Evolutionary conservation across 92 coral and sea anemone species (phyloP).

Genomic region (Plumapathes pennacea): DNA sequence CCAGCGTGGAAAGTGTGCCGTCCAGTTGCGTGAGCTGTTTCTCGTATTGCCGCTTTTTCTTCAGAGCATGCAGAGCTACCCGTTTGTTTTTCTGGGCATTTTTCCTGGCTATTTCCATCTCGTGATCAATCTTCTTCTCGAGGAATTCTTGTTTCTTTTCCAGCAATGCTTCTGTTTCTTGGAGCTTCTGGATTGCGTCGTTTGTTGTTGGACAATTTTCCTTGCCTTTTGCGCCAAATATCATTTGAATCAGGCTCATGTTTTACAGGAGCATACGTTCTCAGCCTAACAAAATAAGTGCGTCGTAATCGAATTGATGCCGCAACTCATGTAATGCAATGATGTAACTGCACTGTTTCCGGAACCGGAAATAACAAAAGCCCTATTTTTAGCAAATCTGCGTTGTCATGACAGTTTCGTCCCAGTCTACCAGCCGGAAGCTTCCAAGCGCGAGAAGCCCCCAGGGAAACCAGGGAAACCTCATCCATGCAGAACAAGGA

Average conservation of each 20-base stretch:
- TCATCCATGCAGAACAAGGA: neutral
- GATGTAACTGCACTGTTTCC: too few species aligned
- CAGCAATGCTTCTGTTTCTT: slow-evolving; percentile 68
- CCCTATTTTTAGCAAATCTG: too few species aligned
- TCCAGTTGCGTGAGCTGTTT: slow-evolving; percentile 75
- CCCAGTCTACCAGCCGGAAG: too few species aligned
- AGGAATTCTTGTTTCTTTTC: slow-evolving; percentile 72
- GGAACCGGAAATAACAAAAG: too few species aligned
- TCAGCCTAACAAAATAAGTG: too few species aligned
- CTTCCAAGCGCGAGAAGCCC: too few species aligned
- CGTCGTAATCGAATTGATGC: too few species aligned
- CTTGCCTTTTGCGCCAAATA: slow-evolving; percentile 32
- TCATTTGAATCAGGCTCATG: slow-evolving; percentile 20
- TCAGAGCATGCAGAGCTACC: slow-evolving; percentile 70
- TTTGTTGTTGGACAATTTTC: slow-evolving; percentile 66
- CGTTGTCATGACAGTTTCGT: too few species aligned
- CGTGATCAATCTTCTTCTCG: slow-evolving; percentile 68
- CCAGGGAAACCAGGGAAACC: too few species aligned
- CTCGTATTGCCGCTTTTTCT: slow-evolving; percentile 69
- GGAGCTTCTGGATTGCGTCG: slow-evolving; percentile 60
- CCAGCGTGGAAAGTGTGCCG: slow-evolving; percentile 73
- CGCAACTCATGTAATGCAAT: too few species aligned
- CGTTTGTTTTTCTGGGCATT: slow-evolving; percentile 65
- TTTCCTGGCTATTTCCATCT: slow-evolving; percentile 48
- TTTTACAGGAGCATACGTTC: too few species aligned